Conservation (phyloP, 2,888 invertebrate genomes). For the Choreutis nemorana region DNA sequence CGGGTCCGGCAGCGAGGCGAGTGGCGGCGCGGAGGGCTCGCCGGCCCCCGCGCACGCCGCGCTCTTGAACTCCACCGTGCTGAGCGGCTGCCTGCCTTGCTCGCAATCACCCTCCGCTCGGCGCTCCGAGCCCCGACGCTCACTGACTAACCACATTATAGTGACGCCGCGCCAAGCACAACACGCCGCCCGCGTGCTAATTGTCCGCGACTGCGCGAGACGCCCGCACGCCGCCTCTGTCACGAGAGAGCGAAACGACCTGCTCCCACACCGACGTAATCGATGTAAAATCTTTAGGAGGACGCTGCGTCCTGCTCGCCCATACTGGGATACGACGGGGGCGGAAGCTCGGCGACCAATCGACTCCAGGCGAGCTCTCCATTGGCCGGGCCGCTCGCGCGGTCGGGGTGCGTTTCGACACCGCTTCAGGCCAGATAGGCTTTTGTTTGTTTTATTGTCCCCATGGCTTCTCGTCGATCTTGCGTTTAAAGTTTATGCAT, state of each 20-base stretch:
- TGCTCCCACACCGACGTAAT: conserved; percentile 50
- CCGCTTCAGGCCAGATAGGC: conserved; percentile 48
- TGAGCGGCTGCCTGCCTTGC: conserved; percentile 57
- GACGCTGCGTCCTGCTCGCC: conserved; percentile 55
- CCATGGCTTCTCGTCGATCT: conserved; percentile 61
- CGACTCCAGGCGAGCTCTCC: conserved; percentile 18
- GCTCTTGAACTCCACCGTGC: conserved; percentile 87
- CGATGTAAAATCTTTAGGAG: conserved; percentile 54
- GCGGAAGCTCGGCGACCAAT: conserved; percentile 16
- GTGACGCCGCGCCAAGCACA: conserved; percentile 45
- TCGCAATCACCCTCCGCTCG: conserved; percentile 64
- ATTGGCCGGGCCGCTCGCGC: conserved; percentile 6
- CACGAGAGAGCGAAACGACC: conserved; percentile 48
- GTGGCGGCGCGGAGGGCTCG: conserved; percentile 61
- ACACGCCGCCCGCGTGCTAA: conserved; percentile 53
- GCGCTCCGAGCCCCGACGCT: conserved; percentile 67
- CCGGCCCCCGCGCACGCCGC: conserved; percentile 72
- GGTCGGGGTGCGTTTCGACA: conserved; percentile 13
- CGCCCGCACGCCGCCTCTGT: conserved; percentile 43
- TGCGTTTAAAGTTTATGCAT: conserved; percentile 65
- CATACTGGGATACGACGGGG: conserved; percentile 25
- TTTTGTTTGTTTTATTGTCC: conserved; percentile 66
- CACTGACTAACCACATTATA: conserved; percentile 73
- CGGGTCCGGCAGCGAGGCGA: conserved; percentile 69
- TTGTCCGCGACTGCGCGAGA: conserved; percentile 63